Evolutionary conservation across 2,113 vertebrate genomes (phyloP), one percentile per base, ranked within the genome.

Genomic region (Bubalus kerabau): DNA sequence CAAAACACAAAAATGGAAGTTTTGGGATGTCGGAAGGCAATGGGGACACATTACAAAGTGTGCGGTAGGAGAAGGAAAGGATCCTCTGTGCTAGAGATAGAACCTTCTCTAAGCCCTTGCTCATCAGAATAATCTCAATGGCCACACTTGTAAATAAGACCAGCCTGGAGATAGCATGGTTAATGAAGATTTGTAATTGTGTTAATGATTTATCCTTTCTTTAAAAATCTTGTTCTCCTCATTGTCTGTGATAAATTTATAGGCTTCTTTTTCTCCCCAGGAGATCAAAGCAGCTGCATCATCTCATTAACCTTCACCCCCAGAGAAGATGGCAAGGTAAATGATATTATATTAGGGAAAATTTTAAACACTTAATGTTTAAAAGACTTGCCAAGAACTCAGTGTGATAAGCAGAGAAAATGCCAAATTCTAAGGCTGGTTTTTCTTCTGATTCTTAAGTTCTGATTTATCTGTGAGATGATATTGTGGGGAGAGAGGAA

Each of bases 311-410:
- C 94, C 95, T 97, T 86, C 59, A 16, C 24, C 67, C 28, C 43
- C 19, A n/a, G 60, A 96, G 84, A 60, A 91, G 76, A 82, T 6
- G 7, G 85, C 16, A 16, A 90, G 90, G 80, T 96, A 95, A 97
- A 87, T 87, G 71, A 60, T 92, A 87, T 87, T 46, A 82, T 86
- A 95, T 95, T n/a, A 87, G 52, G 21, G 56, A 62, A 94, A 80
- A 76, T 89, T 80, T 85, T 57, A 95, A 96, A 87, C 82, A 50
- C 50, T 74, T 96, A 52, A 95, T 54, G 32, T 96, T 89, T 43
- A n/a, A 93, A 89, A 88, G 86, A 86, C 52, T 74, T 96, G 96
- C 94, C 96, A 96, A 94, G 92, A 96, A 30, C 62, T 91, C 80
- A 36, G 16, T 62, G 30, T 32, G 74, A 67, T 89, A 95, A 94